Percentiles rank a stretch among this genome's conserved stretches.
Evolutionary conservation across 2,888 invertebrate species (phyloP).

Genomic region (Rhodophaea formosa): DNA sequence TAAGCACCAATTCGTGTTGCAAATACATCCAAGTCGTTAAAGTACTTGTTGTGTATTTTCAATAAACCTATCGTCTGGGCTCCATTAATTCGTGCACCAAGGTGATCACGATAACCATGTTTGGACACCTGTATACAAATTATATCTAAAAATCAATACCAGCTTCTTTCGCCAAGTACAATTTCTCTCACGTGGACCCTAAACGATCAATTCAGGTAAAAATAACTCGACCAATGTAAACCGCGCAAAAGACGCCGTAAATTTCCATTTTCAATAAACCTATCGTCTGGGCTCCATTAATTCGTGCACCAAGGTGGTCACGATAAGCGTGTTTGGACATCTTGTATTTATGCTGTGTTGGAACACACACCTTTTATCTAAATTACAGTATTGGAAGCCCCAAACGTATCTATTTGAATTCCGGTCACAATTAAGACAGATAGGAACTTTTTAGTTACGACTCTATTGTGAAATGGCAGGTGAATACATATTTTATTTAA

Average conservation of each 20-base stretch:
- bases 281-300: conserved; percentile 62
- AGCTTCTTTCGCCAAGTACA: too few relatives aligned
- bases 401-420: conserved; percentile 54
- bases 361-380: conserved; percentile 68
- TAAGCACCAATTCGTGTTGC: too few relatives aligned
- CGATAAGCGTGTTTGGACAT: conserved; percentile 71
- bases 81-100: conserved; percentile 69
- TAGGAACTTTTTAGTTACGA: conserved; percentile 21
- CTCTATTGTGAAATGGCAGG: conserved; percentile 13
- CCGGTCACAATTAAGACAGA: conserved; percentile 60
- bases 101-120: conserved; percentile 75
- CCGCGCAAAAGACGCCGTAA: conserved; percentile 24
- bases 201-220: background rate
- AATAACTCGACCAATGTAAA: background rate
- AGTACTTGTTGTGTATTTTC: conserved; percentile 5
- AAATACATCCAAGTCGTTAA: too few relatives aligned
- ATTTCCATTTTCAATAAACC: conserved; percentile 30
- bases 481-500: background rate
- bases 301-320: conserved; percentile 71
- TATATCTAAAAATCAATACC: too few relatives aligned
- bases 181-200: too few relatives aligned
- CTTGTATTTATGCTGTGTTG: conserved; percentile 69
- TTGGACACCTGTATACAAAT: conserved; percentile 58
- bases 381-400: conserved; percentile 73
- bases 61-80: conserved; percentile 42